Evolutionary conservation across 37 sponge, comb jelly and placozoan species (phyloP).

Genomic region (Chondrosia reniformis): DNA sequence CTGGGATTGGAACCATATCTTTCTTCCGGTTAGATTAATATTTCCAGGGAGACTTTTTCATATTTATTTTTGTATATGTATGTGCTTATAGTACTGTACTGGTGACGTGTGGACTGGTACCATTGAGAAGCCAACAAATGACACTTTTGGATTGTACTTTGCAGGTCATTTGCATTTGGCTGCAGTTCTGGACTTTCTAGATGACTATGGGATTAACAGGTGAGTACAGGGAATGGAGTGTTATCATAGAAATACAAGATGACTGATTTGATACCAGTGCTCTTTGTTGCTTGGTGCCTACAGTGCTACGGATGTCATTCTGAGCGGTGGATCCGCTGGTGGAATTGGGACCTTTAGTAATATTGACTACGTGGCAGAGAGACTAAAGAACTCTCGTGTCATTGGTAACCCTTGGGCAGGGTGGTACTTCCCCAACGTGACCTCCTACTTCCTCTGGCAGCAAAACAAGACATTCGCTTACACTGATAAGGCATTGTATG

Average conservation of each 20-base stretch:
- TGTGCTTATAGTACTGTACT: background rate
- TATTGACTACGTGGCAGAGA: slow-evolving; percentile 10
- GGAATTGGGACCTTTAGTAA: slow-evolving; percentile 20
- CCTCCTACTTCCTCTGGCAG: background rate
- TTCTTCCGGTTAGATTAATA: background rate
- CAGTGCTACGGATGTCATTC: slow-evolving; percentile 13
- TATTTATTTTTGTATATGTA: background rate
- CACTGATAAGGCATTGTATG: background rate
- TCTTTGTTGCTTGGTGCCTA: background rate
- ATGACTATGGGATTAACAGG: background rate
- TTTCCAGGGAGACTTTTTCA: background rate
- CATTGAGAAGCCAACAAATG: background rate
- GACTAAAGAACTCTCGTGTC: background rate
- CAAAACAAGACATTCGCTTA: background rate
- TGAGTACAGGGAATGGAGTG: too few species aligned
- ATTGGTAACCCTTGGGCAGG: slow-evolving; percentile 20
- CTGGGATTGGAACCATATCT: slow-evolving; percentile 15
- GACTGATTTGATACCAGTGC: background rate
- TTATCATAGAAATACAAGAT: too few species aligned
- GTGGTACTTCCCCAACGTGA: slow-evolving; percentile 1
- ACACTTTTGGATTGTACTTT: slow-evolving; percentile 14
- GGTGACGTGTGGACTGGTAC: slow-evolving; percentile 22
- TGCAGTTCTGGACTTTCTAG: slow-evolving; percentile 13
- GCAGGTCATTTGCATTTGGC: slow-evolving; percentile 14
- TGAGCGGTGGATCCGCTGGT: slow-evolving; percentile 9